These are phyloP conservation scores for Melolontha melolontha DNA, from an alignment of 2,888 invertebrate species.

Conservation along the genomic window DNA sequence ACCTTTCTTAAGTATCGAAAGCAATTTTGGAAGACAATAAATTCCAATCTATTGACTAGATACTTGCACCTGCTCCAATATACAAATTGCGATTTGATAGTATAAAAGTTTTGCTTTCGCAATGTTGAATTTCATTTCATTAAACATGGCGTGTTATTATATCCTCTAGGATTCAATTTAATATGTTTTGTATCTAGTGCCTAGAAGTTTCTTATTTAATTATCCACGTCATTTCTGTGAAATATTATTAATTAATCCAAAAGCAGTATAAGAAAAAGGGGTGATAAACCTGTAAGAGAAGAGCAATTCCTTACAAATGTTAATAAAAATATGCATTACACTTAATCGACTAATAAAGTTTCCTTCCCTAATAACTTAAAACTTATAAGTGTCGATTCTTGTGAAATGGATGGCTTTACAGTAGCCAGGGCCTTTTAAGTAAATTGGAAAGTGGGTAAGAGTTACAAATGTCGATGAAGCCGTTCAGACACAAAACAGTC, in stretches of 20 bases:
- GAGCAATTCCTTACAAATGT: constrained; percentile 13
- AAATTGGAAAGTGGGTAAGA: constrained; percentile 64
- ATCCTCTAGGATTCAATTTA: too few relatives aligned
- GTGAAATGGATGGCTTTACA: constrained; percentile 62
- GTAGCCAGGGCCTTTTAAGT: constrained; percentile 65
- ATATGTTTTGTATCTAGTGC: background rate
- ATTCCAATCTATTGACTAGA: too few relatives aligned
- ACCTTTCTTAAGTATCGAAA: too few relatives aligned
- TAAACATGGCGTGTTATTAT: too few relatives aligned
- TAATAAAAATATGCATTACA: constrained; percentile 41
- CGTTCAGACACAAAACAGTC: constrained; percentile 43
- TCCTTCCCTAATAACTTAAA: constrained; percentile 43
- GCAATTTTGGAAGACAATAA: too few relatives aligned
- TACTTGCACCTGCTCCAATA: too few relatives aligned
- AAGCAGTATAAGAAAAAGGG: background rate
- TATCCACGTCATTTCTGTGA: too few relatives aligned
- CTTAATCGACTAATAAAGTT: constrained; percentile 44
- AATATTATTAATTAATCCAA: background rate
- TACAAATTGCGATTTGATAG: too few relatives aligned
- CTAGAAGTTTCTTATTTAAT: background rate
- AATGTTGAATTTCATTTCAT: too few relatives aligned
- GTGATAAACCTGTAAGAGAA: background rate
- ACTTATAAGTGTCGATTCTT: constrained; percentile 64
- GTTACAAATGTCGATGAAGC: constrained; percentile 62
- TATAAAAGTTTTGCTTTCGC: too few relatives aligned